These are phyloP conservation scores for Neoscelio sp. DNA, from an alignment of 2,888 invertebrate genomes.

Conservation along the genomic window DNA sequence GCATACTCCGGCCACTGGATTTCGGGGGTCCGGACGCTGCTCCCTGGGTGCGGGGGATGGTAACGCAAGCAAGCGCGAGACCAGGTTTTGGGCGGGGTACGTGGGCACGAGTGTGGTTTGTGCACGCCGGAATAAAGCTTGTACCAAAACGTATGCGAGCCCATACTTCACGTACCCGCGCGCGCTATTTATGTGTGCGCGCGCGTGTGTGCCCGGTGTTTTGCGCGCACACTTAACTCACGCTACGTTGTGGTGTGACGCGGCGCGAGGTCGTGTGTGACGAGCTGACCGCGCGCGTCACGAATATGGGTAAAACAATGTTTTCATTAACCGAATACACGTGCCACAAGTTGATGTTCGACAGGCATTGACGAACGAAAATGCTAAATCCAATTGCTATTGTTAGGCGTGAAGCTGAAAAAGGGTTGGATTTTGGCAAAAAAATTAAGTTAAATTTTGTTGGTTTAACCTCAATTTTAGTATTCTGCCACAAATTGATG, in stretches of 20 bases:
- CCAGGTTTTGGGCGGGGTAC: neutral
- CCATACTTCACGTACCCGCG: slow-evolving; percentile 10
- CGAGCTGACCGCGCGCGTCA: slow-evolving; percentile 71
- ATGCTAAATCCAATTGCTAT: slow-evolving; percentile 63
- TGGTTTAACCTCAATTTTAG: no score
- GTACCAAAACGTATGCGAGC: slow-evolving; percentile 35
- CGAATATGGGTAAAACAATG: slow-evolving; percentile 76
- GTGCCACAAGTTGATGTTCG: slow-evolving; percentile 70
- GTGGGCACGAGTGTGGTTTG: no score
- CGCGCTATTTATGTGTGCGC: slow-evolving; percentile 6
- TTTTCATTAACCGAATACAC: slow-evolving; percentile 81
- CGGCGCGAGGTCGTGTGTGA: slow-evolving; percentile 72
- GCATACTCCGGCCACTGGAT: slow-evolving; percentile 75
- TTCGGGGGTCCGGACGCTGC: slow-evolving; percentile 68
- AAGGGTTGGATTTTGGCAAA: no score
- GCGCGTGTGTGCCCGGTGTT: neutral
- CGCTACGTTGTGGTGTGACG: slow-evolving; percentile 52
- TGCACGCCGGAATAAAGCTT: slow-evolving; percentile 44
- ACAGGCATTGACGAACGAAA: slow-evolving; percentile 56
- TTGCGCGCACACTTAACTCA: slow-evolving; percentile 46
- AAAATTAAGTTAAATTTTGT: no score
- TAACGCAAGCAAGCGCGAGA: slow-evolving; percentile 57
- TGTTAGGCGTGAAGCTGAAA: slow-evolving; percentile 11
- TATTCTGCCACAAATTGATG: no score
- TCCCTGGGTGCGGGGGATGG: slow-evolving; percentile 59